phyloP scores from a whole-genome alignment of 2,113 vertebrate genomes.

The Ceyx melanurus region DNA sequence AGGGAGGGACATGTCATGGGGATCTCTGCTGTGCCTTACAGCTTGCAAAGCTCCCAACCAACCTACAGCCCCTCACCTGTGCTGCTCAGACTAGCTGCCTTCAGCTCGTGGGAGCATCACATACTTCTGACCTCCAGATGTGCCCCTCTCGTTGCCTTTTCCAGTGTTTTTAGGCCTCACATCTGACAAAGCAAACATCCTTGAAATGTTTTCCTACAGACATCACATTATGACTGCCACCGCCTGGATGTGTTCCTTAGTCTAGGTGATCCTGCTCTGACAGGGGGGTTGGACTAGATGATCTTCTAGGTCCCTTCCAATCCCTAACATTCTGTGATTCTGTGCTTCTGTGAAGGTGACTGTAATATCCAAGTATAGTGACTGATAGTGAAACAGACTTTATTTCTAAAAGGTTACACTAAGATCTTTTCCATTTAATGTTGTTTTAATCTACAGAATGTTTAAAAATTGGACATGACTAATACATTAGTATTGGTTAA shows the following conservation, averaged over 20 bases:
- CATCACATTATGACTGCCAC: fast-evolving
- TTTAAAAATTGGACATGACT: neutral
- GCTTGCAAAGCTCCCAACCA: neutral
- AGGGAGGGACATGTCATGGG: neutral
- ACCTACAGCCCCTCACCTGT: too few species aligned
- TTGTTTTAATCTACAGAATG: neutral
- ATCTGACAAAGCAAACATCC: neutral
- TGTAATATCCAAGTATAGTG: neutral
- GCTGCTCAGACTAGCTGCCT: neutral
- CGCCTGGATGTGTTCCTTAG: too few species aligned
- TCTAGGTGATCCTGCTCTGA: neutral
- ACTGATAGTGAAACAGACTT: neutral
- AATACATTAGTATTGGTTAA: neutral
- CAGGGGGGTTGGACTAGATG: neutral
- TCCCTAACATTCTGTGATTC: too few species aligned
- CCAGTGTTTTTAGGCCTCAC: neutral
- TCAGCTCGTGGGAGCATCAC: neutral
- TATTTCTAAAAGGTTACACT: neutral
- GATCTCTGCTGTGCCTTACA: neutral
- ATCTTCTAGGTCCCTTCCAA: too few species aligned
- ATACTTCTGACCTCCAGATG: neutral
- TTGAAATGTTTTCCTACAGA: neutral
- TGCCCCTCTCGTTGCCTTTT: neutral
- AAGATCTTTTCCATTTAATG: neutral
- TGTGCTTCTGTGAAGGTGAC: neutral